Evolutionary conservation across 2,888 invertebrate species (phyloP), one percentile per base, ranked within the genome.

Genomic region (Formica aserva): DNA sequence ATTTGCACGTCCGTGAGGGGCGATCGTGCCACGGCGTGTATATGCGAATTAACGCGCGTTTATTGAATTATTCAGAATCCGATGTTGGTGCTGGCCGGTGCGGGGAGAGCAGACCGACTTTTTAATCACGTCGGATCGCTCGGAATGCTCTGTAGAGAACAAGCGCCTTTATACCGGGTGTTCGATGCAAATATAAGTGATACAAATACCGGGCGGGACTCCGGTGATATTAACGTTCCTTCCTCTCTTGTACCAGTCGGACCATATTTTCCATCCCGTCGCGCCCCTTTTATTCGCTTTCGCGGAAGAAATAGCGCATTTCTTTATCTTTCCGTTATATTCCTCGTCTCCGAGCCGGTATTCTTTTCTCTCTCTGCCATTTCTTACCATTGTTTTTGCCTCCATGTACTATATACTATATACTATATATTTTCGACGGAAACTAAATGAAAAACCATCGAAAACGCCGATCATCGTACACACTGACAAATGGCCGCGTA

Each of bases 21-120:
- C 41, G 41, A 69, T 32, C 80, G 71, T 52, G 57, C 66, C 76
- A 18, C 11, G 29, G 71, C 71, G 55, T 88, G 82, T 86, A 74
- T 89, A 88, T 89, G 85, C 83, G 89, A 87, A 89, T 89, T 89
- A 89, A 89, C 87, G 87, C 87, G 83, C 85, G 87, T 89, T 87
- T 86, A 87, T 88, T 89, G 89, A 89, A 89, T 89, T 85, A 89
- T 89, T 89, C 89, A 89, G 81, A 63, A 85, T 71, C 55, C 84
- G 29, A 48, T 83, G 86, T 82, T 82, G 83, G 83, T 84, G 76
- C 69, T 32, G 29, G 86, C 65, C 48, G 52, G 72, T 32, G 63
- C 45, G 2, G 11, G 22, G 69, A 41, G 41, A 52, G 35, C 52
- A 57, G 6, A 15, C 48, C 62, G 67, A 85, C 87, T 88, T 88